phyloP scores from a whole-genome alignment of 2,113 vertebrate genomes.

The Rhynchopsitta pachyrhyncha region DNA sequence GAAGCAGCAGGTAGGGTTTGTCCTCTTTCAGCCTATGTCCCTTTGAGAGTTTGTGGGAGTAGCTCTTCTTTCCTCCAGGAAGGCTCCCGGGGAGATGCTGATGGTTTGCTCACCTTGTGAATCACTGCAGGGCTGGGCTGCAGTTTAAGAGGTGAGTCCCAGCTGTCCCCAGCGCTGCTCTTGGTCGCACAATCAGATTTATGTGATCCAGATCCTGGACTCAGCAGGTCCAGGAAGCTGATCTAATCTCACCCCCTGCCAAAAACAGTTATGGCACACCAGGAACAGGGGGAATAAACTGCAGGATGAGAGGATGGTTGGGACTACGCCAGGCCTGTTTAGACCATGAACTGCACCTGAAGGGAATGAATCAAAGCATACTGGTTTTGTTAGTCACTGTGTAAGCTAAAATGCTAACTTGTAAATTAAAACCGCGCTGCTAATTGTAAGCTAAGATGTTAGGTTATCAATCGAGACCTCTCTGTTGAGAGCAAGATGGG shows the following conservation, averaged over 20 bases:
- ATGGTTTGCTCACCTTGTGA: neutral
- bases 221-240: neutral
- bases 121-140: neutral
- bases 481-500: neutral
- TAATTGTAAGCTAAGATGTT: neutral
- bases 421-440: neutral
- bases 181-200: fast-evolving
- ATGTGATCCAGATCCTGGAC: neutral
- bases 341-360: neutral
- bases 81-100: fast-evolving
- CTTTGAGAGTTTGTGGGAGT: neutral
- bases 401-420: neutral
- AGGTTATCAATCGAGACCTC: neutral
- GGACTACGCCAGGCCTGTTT: neutral
- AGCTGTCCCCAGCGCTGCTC: neutral
- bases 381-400: neutral
- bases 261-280: neutral
- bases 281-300: neutral
- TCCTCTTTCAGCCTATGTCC: neutral
- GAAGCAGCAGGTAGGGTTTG: neutral
- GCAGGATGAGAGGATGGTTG: neutral
- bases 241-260: fast-evolving
- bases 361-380: neutral
- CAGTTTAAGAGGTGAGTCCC: neutral
- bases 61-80: fast-evolving